Percentiles rank a stretch among this genome's conserved stretches.
These are phyloP conservation scores for Athrips mouffetella DNA, from an alignment of 2,888 invertebrate genomes.

Conservation along the genomic window DNA sequence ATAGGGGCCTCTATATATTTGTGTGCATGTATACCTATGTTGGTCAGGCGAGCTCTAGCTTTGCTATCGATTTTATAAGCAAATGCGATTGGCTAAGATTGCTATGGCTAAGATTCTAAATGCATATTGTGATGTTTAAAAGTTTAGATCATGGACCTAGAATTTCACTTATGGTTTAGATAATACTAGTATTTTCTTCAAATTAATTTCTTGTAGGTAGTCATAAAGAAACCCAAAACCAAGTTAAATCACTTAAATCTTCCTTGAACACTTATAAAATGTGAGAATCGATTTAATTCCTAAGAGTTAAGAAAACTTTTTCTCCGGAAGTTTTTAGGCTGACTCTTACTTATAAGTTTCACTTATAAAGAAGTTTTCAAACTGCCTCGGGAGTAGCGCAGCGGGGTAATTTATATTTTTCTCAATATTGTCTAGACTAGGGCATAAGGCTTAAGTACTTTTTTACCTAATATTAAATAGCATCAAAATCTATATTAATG, in stretches of 20 bases:
- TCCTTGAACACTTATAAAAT: slow-evolving; percentile 38
- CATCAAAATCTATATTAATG: no score
- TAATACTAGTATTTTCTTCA: neutral
- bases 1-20: slow-evolving; percentile 66
- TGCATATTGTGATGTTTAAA: neutral
- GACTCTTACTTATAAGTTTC: slow-evolving; percentile 10
- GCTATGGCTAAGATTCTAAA: neutral
- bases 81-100: neutral
- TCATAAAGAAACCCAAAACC: slow-evolving; percentile 11
- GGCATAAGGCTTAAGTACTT: neutral
- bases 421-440: slow-evolving; percentile 2
- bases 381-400: slow-evolving; percentile 5
- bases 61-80: slow-evolving; percentile 52
- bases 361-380: slow-evolving; percentile 4
- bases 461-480: neutral
- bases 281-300: slow-evolving; percentile 21
- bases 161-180: no score
- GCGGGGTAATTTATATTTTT: slow-evolving; percentile 7
- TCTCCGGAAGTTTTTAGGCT: neutral
- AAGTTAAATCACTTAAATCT: slow-evolving; percentile 21
- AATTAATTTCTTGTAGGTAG: neutral
- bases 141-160: neutral
- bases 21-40: slow-evolving; percentile 57
- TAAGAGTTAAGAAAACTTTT: slow-evolving; percentile 12
- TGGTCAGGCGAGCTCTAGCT: slow-evolving; percentile 57